Percentiles rank a stretch among this genome's conserved stretches.
phyloP scores from a whole-genome alignment of 2,113 vertebrate genomes.

The Mustela nigripes region DNA sequence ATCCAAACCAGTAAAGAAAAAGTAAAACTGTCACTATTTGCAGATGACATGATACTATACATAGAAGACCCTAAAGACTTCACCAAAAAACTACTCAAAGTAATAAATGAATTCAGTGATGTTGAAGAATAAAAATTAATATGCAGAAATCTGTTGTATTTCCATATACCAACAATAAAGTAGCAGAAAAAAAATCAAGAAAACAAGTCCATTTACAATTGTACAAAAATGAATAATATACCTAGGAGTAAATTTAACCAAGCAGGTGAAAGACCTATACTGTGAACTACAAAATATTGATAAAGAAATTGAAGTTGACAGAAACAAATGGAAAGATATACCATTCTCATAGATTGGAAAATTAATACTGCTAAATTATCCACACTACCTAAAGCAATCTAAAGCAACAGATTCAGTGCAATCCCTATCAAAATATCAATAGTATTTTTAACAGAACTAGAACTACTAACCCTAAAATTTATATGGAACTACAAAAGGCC shows the following conservation, averaged over 20 bases:
- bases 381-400: not conserved
- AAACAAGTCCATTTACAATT: not conserved
- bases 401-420: not conserved
- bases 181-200: not conserved
- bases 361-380: not conserved
- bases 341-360: not conserved
- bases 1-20: not conserved
- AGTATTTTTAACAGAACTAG: not conserved
- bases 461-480: not conserved
- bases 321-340: not conserved
- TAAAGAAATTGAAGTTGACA: not conserved
- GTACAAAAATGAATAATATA: not conserved
- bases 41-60: not conserved
- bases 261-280: not conserved
- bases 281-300: not conserved
- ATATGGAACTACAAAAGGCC: not conserved
- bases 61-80: not conserved
- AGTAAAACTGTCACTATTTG: not conserved
- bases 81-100: not conserved
- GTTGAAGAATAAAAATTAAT: not conserved
- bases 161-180: not conserved
- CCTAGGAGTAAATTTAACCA: not conserved
- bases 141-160: not conserved
- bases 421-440: not conserved
- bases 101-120: not conserved